A percentile compares a stretch with the other conserved stretches of the same genome.
These are phyloP conservation scores for Lynx canadensis DNA, from an alignment of 2,113 vertebrate species.

Conservation along the genomic window DNA sequence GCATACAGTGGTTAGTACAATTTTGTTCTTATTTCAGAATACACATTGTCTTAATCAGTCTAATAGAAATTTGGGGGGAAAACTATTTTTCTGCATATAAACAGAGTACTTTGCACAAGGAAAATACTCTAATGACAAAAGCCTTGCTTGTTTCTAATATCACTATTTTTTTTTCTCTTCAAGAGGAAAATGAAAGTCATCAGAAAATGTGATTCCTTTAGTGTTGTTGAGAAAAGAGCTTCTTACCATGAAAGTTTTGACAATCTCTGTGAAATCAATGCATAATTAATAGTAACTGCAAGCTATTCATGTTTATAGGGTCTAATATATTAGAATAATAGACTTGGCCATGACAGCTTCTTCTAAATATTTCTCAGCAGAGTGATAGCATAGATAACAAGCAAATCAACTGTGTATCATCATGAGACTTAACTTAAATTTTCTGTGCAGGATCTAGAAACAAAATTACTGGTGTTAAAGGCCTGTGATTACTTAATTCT, in stretches of 20 bases:
- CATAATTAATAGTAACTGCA: constrained; percentile 31
- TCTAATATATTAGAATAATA: constrained; percentile 44
- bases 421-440: not conserved
- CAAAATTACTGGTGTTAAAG: not conserved
- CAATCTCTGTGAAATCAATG: constrained; percentile 19
- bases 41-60: not conserved
- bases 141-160: not conserved
- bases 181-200: not conserved
- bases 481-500: not conserved
- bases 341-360: not conserved
- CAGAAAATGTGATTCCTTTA: not conserved
- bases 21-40: constrained; percentile 54
- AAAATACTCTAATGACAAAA: constrained; percentile 11
- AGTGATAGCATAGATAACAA: constrained; percentile 16
- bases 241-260: constrained; percentile 40
- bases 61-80: not conserved
- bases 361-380: not conserved
- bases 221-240: not conserved
- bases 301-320: not conserved
- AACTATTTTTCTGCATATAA: not conserved
- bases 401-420: not conserved
- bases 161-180: not conserved
- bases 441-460: not conserved
- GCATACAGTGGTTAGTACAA: not conserved
- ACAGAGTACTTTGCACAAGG: not conserved